These are phyloP conservation scores for Anhinga anhinga DNA, from an alignment of 2,113 vertebrate genomes.

Conservation along the genomic window DNA sequence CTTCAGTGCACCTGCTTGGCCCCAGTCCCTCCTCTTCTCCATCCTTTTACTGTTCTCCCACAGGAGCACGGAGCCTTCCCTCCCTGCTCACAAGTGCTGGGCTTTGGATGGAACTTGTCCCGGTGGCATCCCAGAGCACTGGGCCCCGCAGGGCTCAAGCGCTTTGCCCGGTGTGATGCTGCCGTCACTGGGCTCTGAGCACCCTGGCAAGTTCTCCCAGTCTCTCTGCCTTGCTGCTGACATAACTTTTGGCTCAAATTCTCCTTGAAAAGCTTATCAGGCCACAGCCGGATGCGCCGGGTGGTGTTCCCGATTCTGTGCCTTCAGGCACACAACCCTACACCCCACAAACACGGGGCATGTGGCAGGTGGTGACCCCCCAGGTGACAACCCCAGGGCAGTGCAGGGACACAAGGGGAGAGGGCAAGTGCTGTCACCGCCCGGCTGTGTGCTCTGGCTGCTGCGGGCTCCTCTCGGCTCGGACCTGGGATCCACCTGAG, in stretches of 20 bases:
- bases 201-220: rapidly evolving
- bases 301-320: not conserved
- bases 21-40: not conserved
- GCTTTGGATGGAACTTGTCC: not conserved
- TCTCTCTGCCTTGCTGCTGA: not conserved
- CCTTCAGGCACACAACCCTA: not conserved
- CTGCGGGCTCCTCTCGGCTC: rapidly evolving
- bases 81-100: not conserved
- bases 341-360: rapidly evolving
- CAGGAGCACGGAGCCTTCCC: not conserved
- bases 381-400: not conserved
- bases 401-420: rapidly evolving
- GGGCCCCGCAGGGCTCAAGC: rapidly evolving
- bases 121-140: rapidly evolving
- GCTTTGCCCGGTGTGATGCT: not conserved
- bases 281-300: not conserved
- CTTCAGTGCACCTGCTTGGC: not conserved
- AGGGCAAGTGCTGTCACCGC: rapidly evolving
- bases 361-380: rapidly evolving
- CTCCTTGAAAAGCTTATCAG: not conserved
- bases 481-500: not conserved
- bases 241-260: not conserved
- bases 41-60: rapidly evolving
- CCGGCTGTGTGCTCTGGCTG: rapidly evolving
- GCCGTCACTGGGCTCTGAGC: not conserved